Conservation (phyloP, 53 echinoderm and acorn worm species). For the Holothuria leucospilota region DNA sequence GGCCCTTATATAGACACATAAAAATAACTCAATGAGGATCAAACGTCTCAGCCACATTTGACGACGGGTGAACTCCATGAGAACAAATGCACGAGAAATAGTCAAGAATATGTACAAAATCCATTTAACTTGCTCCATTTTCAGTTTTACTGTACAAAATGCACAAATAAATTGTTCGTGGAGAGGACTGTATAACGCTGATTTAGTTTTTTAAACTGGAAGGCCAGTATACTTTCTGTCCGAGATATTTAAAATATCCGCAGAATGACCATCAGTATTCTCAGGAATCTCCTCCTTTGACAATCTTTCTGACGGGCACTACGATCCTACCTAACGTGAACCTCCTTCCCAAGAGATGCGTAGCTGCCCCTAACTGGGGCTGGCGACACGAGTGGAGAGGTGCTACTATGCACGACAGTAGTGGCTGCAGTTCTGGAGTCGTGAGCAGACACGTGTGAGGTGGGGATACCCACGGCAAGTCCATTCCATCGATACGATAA, state of each 20-base stretch:
- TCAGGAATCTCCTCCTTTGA: too few relatives aligned
- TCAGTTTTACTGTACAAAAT: conserved; percentile 11
- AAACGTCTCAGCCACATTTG: not conserved
- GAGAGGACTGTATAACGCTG: not conserved
- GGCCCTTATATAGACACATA: too few relatives aligned
- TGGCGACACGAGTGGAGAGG: conserved; percentile 43
- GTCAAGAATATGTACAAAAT: conserved; percentile 31
- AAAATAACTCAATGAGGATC: too few relatives aligned
- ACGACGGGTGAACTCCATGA: conserved; percentile 11
- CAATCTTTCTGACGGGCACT: too few relatives aligned
- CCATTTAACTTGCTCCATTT: conserved; percentile 33
- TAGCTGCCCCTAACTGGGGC: conserved; percentile 47
- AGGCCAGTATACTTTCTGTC: too few relatives aligned
- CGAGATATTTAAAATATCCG: too few relatives aligned
- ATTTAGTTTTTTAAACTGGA: too few relatives aligned
- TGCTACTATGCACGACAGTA: conserved; percentile 43
- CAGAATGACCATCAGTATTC: too few relatives aligned
- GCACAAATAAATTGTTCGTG: conserved; percentile 18
- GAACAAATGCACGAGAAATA: conserved; percentile 36
- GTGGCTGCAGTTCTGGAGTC: conserved; percentile 52
- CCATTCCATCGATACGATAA: conserved; percentile 47
- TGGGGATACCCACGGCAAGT: conserved; percentile 45
- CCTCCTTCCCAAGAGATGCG: conserved; percentile 32
- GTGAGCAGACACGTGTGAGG: conserved; percentile 2
- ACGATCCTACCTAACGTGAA: conserved; percentile 39